phyloP scores from a whole-genome alignment of 2,113 vertebrate genomes.

The Neoarius graeffei region DNA sequence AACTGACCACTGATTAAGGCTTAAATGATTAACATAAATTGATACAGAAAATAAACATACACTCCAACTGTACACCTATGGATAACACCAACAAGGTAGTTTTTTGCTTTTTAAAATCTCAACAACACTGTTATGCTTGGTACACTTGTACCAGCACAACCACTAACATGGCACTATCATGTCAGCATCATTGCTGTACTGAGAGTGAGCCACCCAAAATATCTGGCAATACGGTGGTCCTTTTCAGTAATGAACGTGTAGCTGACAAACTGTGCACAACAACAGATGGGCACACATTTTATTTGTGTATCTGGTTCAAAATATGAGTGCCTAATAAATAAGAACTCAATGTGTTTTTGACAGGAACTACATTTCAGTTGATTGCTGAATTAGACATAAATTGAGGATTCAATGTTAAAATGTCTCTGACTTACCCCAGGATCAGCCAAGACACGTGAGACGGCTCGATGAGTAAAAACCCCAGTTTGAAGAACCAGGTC shows the following conservation, averaged over 20 bases:
- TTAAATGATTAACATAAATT: background rate
- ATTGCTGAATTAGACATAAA: background rate
- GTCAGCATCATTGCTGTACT: background rate
- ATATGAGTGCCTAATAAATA: background rate
- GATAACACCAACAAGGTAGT: background rate
- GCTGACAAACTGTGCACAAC: background rate
- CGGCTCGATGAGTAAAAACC: conserved; percentile 82
- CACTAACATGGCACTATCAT: background rate
- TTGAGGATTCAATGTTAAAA: conserved; percentile 1
- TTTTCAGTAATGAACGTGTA: background rate
- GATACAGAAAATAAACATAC: background rate
- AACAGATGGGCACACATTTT: background rate
- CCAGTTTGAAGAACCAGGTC: conserved; percentile 91
- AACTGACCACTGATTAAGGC: background rate
- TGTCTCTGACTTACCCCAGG: conserved; percentile 78
- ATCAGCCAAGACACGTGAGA: conserved; percentile 81
- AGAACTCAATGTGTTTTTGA: background rate
- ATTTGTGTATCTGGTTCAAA: background rate
- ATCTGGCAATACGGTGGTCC: background rate
- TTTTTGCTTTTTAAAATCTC: background rate
- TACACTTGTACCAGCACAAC: background rate
- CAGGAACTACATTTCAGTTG: background rate
- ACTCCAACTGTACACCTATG: background rate
- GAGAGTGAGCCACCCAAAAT: background rate
- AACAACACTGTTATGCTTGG: background rate